Evolutionary conservation across 2,113 vertebrate genomes (phyloP).

Genomic region (Bos indicus): DNA sequence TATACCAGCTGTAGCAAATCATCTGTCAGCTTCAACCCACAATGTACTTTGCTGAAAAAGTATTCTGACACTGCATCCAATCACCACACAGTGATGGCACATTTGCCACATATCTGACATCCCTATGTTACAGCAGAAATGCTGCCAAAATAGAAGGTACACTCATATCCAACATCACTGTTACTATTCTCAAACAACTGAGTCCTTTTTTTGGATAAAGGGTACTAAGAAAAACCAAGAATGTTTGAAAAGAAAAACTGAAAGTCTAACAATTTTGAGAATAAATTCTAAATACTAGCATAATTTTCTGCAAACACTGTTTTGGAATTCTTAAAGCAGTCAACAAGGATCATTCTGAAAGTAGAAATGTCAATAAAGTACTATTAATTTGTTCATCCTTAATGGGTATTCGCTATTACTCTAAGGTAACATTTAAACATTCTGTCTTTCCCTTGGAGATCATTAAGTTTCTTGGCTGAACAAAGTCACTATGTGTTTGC

Average conservation of each 20-base stretch:
- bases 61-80: neutral
- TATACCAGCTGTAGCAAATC: neutral
- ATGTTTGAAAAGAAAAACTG: neutral
- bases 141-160: neutral
- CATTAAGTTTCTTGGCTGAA: neutral
- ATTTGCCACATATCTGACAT: neutral
- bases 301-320: neutral
- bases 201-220: conserved; percentile 3
- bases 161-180: neutral
- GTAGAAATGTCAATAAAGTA: conserved; percentile 12
- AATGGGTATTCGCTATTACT: conserved; percentile 10
- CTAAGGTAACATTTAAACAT: conserved; percentile 35
- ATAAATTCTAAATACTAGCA: neutral
- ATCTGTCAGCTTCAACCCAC: neutral
- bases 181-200: neutral
- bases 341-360: neutral
- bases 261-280: conserved; percentile 1
- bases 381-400: conserved; percentile 3
- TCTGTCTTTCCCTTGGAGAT: conserved; percentile 6
- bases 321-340: neutral
- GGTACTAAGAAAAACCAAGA: conserved; percentile 10
- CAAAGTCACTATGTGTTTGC: neutral
- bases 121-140: neutral
- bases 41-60: neutral
- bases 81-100: neutral